A percentile compares a stretch with the other conserved stretches of the same genome.
Conservation (phyloP, 2,888 invertebrate species). For the Chorisops tibialis region DNA sequence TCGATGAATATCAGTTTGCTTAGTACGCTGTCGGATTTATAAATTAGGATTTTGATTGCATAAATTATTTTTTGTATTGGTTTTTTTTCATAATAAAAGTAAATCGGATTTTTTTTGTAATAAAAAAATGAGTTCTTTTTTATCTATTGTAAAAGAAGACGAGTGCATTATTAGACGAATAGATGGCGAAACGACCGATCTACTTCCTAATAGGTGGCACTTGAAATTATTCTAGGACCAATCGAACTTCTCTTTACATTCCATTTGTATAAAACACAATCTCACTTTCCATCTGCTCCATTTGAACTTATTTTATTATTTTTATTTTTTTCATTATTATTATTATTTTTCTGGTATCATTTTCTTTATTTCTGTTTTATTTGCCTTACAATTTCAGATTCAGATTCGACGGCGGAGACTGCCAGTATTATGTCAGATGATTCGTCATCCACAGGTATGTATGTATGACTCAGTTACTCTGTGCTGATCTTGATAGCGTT, state of each 20-base stretch:
- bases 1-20: too few species aligned
- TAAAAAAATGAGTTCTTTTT: too few species aligned
- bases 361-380: conserved; percentile 12
- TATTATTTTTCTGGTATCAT: not conserved
- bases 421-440: conserved; percentile 27
- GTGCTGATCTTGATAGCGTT: too few species aligned
- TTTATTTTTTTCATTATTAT: not conserved
- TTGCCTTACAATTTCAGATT: conserved; percentile 27
- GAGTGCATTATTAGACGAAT: too few species aligned
- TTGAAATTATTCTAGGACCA: too few species aligned
- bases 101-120: not conserved
- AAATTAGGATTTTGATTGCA: not conserved
- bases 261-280: too few species aligned
- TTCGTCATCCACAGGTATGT: conserved; percentile 30
- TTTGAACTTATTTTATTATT: not conserved
- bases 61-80: not conserved
- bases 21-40: not conserved
- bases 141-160: not conserved
- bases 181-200: too few species aligned
- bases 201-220: too few species aligned
- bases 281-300: not conserved
- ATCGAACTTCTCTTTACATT: too few species aligned
- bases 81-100: not conserved
- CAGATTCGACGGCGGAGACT: conserved; percentile 26
- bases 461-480: not conserved